Percentiles rank a stretch among this genome's conserved stretches.
These are phyloP conservation scores for Aphrophora alni DNA, from an alignment of 2,888 invertebrate species.

Conservation along the genomic window DNA sequence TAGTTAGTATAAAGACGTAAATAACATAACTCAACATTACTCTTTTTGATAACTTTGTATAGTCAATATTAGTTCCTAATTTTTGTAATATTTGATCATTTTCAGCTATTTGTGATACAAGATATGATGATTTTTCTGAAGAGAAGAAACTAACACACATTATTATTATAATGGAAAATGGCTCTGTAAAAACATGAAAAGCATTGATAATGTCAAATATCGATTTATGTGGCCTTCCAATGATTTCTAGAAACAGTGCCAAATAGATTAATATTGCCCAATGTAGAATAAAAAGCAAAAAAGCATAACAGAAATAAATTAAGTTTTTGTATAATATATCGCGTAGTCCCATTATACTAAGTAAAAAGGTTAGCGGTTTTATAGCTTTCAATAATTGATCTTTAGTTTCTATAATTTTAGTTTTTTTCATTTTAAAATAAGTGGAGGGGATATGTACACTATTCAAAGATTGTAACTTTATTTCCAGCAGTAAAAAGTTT, in stretches of 20 bases:
- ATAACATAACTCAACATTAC: not conserved
- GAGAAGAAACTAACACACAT: not conserved
- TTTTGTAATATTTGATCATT: not conserved
- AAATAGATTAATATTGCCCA: not conserved
- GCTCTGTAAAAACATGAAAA: not conserved
- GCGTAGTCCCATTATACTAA: not conserved
- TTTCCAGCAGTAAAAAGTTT: no score
- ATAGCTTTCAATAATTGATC: not conserved
- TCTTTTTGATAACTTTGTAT: not conserved
- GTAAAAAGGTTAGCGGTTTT: not conserved
- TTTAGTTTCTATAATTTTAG: not conserved
- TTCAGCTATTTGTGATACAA: not conserved
- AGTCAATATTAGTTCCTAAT: not conserved
- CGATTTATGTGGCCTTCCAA: not conserved
- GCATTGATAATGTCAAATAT: conserved; percentile 2
- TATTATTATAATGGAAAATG: not conserved
- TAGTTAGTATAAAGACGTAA: not conserved
- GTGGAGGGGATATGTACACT: no score
- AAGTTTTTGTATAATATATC: not conserved
- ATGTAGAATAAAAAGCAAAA: not conserved
- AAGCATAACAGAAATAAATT: no score
- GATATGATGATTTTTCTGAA: not conserved
- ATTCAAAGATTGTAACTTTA: no score
- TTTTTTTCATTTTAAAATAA: not conserved
- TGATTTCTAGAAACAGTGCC: not conserved